These are phyloP conservation scores for Cotesia congregata DNA, from an alignment of 2,888 invertebrate genomes.

Conservation along the genomic window DNA sequence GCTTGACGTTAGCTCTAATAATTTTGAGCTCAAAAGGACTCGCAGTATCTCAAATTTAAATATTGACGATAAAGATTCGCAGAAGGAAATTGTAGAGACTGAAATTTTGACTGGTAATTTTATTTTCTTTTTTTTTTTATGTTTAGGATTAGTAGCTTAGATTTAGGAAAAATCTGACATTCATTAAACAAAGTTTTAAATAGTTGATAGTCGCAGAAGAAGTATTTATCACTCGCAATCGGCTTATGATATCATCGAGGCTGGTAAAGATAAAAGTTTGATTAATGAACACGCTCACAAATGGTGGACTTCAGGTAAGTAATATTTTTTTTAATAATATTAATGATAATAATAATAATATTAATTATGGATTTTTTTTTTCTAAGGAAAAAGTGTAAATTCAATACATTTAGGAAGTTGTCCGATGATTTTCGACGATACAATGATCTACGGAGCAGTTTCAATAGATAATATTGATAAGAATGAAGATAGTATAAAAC, in stretches of 20 bases:
- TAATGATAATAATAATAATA: conserved; percentile 2
- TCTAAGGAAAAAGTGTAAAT: conserved; percentile 66
- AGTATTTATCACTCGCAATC: conserved; percentile 11
- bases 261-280: conserved; percentile 13
- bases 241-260: neutral
- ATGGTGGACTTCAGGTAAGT: conserved; percentile 48
- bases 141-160: no score
- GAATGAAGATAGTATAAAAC: neutral
- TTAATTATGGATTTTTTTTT: conserved; percentile 9
- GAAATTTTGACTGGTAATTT: conserved; percentile 2
- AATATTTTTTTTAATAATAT: neutral
- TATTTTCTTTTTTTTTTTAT: neutral
- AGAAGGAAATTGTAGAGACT: conserved; percentile 25
- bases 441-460: conserved; percentile 37
- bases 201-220: conserved; percentile 6
- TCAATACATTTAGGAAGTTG: conserved; percentile 75
- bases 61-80: conserved; percentile 56
- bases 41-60: conserved; percentile 57
- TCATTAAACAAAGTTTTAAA: conserved; percentile 9
- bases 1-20: conserved; percentile 21
- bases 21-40: conserved; percentile 47
- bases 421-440: conserved; percentile 74
- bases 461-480: conserved; percentile 17
- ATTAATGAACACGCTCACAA: conserved; percentile 35
- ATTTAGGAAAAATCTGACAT: neutral